These are phyloP conservation scores for Microplitis deprimator DNA, from an alignment of 2,888 invertebrate genomes.

Conservation along the genomic window DNA sequence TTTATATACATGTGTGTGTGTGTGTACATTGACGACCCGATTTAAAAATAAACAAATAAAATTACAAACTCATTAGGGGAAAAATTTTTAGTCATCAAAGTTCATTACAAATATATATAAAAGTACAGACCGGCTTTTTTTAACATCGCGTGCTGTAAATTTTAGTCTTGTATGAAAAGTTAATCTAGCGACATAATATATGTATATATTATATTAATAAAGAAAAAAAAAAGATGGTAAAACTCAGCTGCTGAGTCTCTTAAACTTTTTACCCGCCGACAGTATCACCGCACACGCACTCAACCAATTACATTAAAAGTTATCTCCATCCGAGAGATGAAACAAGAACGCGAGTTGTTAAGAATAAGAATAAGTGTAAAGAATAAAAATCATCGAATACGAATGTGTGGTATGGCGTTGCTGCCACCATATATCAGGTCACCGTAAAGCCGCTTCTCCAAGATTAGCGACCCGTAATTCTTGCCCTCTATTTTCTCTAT, in stretches of 20 bases:
- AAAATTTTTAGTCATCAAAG: not conserved
- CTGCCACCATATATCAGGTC: constrained; percentile 55
- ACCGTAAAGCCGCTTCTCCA: constrained; percentile 53
- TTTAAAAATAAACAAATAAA: constrained; percentile 59
- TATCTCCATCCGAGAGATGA: not conserved
- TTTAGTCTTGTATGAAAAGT: not conserved
- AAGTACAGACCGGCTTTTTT: not conserved
- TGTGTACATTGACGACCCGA: constrained; percentile 49
- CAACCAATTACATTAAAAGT: not conserved
- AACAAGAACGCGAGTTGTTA: not conserved
- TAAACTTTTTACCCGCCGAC: not conserved
- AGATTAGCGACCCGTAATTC: constrained; percentile 63
- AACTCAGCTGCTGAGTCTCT: not conserved
- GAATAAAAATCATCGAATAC: constrained; percentile 45
- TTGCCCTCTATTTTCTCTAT: constrained; percentile 37
- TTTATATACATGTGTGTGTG: not conserved
- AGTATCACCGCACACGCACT: not conserved
- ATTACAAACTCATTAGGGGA: constrained; percentile 47
- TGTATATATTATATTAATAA: not conserved
- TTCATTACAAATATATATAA: too few relatives aligned
- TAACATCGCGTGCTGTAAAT: not conserved
- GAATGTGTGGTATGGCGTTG: constrained; percentile 28
- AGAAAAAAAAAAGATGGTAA: not conserved
- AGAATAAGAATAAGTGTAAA: not conserved
- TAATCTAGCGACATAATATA: not conserved